phyloP scores from a whole-genome alignment of 2,113 vertebrate species.

The Anoura caudifer region DNA sequence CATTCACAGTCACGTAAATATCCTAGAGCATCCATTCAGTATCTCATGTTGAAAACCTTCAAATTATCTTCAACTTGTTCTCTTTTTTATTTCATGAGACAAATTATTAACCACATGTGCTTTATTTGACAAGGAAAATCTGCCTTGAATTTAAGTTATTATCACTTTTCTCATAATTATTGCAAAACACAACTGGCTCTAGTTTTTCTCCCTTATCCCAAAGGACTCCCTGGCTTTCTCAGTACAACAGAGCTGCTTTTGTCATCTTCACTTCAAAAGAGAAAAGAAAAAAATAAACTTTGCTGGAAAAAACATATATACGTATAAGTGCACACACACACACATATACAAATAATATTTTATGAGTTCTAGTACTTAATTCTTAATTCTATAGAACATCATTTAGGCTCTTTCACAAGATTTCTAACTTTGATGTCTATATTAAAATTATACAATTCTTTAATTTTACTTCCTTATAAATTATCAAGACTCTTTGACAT shows the following conservation, averaged over 20 bases:
- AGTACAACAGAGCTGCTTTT: not conserved
- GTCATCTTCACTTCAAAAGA: not conserved
- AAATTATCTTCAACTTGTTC: not conserved
- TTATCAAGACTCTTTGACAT: not conserved
- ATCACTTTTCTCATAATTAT: not conserved
- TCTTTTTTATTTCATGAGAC: not conserved
- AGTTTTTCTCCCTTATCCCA: not conserved
- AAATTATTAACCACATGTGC: not conserved
- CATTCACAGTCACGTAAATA: not conserved
- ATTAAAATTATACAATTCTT: not conserved
- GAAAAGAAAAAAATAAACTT: not conserved
- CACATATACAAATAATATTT: not conserved
- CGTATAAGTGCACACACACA: not conserved
- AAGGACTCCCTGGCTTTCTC: not conserved
- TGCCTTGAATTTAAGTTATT: not conserved
- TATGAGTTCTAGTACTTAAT: not conserved
- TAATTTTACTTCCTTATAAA: not conserved
- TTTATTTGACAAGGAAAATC: not conserved
- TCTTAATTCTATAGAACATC: not conserved
- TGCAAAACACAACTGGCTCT: not conserved
- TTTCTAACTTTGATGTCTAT: not conserved
- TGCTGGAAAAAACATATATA: not conserved
- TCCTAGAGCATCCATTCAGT: not conserved
- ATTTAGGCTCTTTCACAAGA: not conserved
- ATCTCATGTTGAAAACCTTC: not conserved